Conservation (phyloP, 2,113 vertebrate genomes). For the Hiodon tergisus region DNA sequence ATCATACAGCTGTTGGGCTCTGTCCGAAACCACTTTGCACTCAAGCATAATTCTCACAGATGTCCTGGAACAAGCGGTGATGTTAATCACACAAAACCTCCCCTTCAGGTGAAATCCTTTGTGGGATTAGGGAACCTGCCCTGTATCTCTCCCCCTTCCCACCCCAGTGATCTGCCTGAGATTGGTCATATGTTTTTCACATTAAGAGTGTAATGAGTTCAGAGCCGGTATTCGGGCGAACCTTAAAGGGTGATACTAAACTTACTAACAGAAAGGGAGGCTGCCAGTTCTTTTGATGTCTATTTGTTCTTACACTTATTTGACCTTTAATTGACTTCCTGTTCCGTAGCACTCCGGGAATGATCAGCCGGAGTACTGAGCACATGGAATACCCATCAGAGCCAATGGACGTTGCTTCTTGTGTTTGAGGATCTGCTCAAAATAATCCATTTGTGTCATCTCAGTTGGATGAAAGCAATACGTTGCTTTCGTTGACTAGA, state of each 20-base stretch:
- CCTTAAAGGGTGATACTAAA: not conserved
- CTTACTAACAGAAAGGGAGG: too few relatives aligned
- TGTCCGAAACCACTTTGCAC: slow-evolving; percentile 38
- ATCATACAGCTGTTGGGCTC: slow-evolving; percentile 42
- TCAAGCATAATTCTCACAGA: slow-evolving; percentile 46
- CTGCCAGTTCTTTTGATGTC: too few relatives aligned
- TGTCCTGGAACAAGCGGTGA: slow-evolving; percentile 52
- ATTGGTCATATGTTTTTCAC: slow-evolving; percentile 43
- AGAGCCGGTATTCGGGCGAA: not conserved
- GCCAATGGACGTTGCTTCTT: too few relatives aligned
- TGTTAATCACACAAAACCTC: slow-evolving; percentile 56
- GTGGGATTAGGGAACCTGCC: slow-evolving; percentile 31
- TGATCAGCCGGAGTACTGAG: too few relatives aligned
- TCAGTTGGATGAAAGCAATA: too few relatives aligned
- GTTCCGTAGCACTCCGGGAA: too few relatives aligned
- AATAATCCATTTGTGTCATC: too few relatives aligned
- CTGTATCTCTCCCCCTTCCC: slow-evolving; percentile 29
- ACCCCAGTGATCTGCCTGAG: not conserved
- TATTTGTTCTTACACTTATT: too few relatives aligned
- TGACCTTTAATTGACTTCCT: too few relatives aligned
- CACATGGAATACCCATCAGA: too few relatives aligned
- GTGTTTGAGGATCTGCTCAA: too few relatives aligned
- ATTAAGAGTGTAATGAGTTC: slow-evolving; percentile 53
- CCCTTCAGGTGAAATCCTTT: slow-evolving; percentile 30
- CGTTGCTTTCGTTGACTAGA: too few relatives aligned